Evolutionary conservation across 2,888 invertebrate species (phyloP).

Genomic region (Eupithecia dodoneata): DNA sequence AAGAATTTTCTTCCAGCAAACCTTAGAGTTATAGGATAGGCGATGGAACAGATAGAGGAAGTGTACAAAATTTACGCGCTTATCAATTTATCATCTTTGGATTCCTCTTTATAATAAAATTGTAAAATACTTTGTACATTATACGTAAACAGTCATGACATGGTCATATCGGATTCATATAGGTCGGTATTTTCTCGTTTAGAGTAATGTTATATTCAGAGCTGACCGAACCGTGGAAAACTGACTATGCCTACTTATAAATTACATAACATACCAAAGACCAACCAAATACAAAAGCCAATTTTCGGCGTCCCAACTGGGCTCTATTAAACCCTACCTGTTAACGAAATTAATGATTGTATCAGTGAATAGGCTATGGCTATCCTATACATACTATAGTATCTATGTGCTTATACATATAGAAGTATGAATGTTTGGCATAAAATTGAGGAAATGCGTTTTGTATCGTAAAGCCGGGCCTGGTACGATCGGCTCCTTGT

Average conservation of each 20-base stretch:
- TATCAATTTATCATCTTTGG: too few relatives aligned
- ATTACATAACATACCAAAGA: neutral
- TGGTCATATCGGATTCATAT: too few relatives aligned
- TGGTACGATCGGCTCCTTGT: conserved; percentile 64
- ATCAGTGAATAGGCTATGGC: conserved; percentile 8
- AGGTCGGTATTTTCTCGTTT: too few relatives aligned
- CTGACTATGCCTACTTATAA: neutral
- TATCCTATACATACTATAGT: neutral
- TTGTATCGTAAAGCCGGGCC: conserved; percentile 59
- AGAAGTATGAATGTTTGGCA: conserved; percentile 23
- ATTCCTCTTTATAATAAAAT: too few relatives aligned
- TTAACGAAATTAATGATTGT: conserved; percentile 4
- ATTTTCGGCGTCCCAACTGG: neutral
- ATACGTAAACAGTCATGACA: too few relatives aligned
- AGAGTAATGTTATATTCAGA: too few relatives aligned
- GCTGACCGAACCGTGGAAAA: neutral
- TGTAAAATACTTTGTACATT: too few relatives aligned
- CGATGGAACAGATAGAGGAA: too few relatives aligned
- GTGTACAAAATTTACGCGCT: too few relatives aligned
- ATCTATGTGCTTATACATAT: conserved; percentile 5
- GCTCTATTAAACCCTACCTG: neutral
- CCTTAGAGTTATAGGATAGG: too few relatives aligned
- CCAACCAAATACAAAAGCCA: neutral
- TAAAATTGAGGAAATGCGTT: conserved; percentile 73
- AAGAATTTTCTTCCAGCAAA: too few relatives aligned